Base-by-base conservation (phyloP, 2,888 invertebrate species). In the Oxyteleia sp. region DNA sequence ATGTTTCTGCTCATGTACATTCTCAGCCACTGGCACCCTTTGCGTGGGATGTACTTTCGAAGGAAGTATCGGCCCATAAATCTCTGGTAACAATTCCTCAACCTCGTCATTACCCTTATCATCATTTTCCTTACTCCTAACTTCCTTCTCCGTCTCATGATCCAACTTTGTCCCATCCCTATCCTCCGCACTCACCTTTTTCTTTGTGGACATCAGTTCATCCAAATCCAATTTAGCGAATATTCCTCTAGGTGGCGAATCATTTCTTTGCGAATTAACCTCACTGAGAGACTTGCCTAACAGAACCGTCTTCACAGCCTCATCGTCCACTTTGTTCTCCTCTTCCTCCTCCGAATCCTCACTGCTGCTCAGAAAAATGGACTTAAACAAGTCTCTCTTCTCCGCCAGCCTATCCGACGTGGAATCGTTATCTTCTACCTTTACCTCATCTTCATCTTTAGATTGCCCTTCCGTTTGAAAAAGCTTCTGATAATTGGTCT, bases 321-420 rank as follows among this genome's bases (percentile, higher is more conserved):
- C 86, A 55, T 79, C 88, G 35, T 92, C 88, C 8, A 91, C 86
- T 2, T 88, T 86, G 74, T 93, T 93, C 41, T 93, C 93, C 29
- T 87, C 90, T 55, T 94, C 94, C 2, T 94, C 94, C 61, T 96
- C 96, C 11, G 95, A 95, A 20, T 93, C 94, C 87, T 96, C 97
- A 89, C 96, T 96, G 78, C 97, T 97, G 88, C 96, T 96, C 23
- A 97, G 94, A 91, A 99, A 99, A 88, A 99, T 97, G 0, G 98
- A 96, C 93, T 97, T 97, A 90, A 98, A 99, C 2, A 99, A 94
- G 93, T 98, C 98, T 79, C 95, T 94, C 87, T 96, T 96, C 55
- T 96, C 94, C 16, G 94, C 94, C 16, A 94, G 64, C 20, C 86
- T 88, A 3, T 71, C 76, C 38, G 0, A 13, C n/a, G n/a, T n/a